phyloP scores from a whole-genome alignment of 2,797 vertebrate genomes.

The Bucorvus abyssinicus region DNA sequence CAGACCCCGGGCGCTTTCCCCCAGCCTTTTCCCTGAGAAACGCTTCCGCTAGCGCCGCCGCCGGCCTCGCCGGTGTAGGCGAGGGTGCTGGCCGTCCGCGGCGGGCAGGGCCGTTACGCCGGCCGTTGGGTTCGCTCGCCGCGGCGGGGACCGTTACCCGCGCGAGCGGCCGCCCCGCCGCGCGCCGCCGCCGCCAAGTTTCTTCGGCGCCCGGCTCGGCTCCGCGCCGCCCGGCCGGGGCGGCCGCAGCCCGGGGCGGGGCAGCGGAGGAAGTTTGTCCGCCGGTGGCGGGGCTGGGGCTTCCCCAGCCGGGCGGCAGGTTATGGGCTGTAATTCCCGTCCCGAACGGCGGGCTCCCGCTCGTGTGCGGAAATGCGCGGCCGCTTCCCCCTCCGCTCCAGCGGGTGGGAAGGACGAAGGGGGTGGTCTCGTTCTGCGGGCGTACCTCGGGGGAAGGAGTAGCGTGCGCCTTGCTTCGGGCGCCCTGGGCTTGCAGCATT shows the following conservation, averaged over 20 bases:
- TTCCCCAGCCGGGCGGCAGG: neutral
- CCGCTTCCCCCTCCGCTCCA: accelerated
- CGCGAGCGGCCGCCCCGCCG: neutral
- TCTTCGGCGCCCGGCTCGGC: neutral
- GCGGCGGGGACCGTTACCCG: neutral
- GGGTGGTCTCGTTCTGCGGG: neutral
- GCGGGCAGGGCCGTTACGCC: neutral
- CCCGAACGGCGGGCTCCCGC: neutral
- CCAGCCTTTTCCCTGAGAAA: neutral
- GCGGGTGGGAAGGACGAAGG: neutral
- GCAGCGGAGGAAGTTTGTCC: neutral
- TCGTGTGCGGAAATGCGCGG: neutral
- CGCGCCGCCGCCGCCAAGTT: neutral
- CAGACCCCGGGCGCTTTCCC: neutral
- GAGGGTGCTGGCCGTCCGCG: neutral
- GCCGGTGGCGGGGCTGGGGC: no score
- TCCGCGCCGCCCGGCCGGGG: neutral
- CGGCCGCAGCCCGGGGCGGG: neutral
- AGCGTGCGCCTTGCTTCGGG: neutral
- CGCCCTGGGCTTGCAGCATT: neutral
- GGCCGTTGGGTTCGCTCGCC: neutral
- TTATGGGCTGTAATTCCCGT: neutral
- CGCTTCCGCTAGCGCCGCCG: neutral
- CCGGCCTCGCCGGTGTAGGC: neutral
- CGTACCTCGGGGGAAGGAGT: no score